phyloP scores from a whole-genome alignment of 2,888 invertebrate genomes.

The Sarcophaga caerulescens region DNA sequence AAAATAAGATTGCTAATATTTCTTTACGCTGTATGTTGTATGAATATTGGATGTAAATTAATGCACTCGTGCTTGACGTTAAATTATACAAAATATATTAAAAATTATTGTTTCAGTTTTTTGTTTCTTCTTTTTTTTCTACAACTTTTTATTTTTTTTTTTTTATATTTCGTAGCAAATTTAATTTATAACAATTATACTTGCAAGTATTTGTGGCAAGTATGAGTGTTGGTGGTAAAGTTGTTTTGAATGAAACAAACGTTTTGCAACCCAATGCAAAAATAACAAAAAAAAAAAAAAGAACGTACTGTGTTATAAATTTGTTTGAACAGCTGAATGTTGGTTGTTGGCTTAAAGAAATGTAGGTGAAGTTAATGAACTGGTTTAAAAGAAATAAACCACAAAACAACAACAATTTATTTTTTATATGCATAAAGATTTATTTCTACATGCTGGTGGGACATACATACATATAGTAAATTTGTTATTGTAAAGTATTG shows the following conservation, averaged over 20 bases:
- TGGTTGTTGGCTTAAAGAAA: conserved; percentile 17
- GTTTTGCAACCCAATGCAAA: conserved; percentile 21
- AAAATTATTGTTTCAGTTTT: conserved; percentile 40
- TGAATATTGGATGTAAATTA: conserved; percentile 64
- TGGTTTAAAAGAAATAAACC: conserved; percentile 48
- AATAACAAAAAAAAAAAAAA: background rate
- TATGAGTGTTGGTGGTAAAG: background rate
- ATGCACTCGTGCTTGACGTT: conserved; percentile 67
- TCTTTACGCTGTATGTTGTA: conserved; percentile 5
- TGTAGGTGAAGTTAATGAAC: conserved; percentile 58
- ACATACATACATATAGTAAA: background rate
- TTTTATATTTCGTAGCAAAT: conserved; percentile 35
- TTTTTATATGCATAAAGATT: background rate
- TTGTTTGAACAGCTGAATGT: conserved; percentile 23
- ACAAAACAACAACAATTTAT: background rate
- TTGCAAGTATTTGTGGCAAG: background rate
- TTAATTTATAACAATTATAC: conserved; percentile 48
- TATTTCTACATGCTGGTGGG: background rate
- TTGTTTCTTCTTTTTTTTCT: conserved; percentile 26
- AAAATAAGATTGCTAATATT: conserved; percentile 45
- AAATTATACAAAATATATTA: conserved; percentile 58
- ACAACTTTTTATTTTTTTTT: background rate
- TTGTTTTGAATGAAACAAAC: conserved; percentile 31
- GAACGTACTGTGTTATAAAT: background rate
- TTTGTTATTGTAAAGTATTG: too few relatives aligned